Evolutionary conservation across 2,888 invertebrate species (phyloP), one percentile per base, ranked within the genome.

Genomic region (Artemia sinica): DNA sequence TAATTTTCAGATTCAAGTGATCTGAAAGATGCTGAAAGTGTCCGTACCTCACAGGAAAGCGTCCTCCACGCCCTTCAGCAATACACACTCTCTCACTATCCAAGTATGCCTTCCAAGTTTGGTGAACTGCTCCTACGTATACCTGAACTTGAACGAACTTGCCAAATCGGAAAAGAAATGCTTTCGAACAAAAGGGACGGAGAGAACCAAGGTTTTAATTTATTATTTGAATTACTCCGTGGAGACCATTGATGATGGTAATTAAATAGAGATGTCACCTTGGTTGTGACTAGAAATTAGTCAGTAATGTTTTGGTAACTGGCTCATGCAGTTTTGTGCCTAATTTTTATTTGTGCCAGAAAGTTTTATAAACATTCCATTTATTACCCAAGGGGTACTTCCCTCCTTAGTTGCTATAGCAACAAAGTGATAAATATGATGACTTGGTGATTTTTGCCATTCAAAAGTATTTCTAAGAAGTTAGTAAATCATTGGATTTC

Each of bases 131-230:
- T 96, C 72, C 81, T 95, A 72, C 84, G 94, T 74, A 91, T 96
- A 78, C 93, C 95, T 13, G 95, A 96, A 79, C 82, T 96, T 75
- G 92, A 95, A 79, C 83, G 94, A 76, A 91, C 94, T 74, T 94
- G 94, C 79, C 91, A 92, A 83, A 88, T 90, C 73, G 91, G 92
- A 74, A 95, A 95, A 79, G 95, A 93, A 78, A 88, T 93, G 86
- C 81, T 94, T 74, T 86, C 86, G 70, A 84, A 85, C 70, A 89
- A 89, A 79, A 86, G 87, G 73, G 91, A 93, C 73, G 90, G 91
- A 71, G 82, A 82, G 72, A 75, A 78, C 51, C 77, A 77, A 50
- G 77, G 78, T 76, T 95, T 94, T 82, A 94, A 95, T 79, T 83
- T 96, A 75, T 84, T 96, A 73, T 92, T 95, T 89, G 96, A 96